Percentiles rank a stretch among this genome's conserved stretches.
Conservation (phyloP, 2,113 vertebrate genomes). For the Ptyas mucosa region DNA sequence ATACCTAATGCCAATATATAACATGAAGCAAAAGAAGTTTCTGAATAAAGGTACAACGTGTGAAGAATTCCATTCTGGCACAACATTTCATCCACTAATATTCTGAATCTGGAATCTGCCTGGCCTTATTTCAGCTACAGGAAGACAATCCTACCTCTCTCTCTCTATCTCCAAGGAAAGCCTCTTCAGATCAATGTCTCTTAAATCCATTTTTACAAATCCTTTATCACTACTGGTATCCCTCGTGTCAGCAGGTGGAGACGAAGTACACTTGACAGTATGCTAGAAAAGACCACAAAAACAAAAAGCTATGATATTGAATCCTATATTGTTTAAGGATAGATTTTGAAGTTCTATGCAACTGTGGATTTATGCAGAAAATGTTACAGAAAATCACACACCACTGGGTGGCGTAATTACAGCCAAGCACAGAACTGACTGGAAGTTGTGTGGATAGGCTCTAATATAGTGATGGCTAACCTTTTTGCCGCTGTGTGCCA, state of each 20-base stretch:
- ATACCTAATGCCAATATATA: neutral
- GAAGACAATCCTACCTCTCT: slow-evolving; percentile 73
- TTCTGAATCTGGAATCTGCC: neutral
- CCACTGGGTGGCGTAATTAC: neutral
- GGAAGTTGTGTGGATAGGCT: neutral
- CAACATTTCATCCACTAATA: neutral
- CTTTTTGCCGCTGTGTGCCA: no score
- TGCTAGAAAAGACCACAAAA: slow-evolving; percentile 47
- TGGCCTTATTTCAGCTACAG: neutral
- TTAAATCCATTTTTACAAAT: slow-evolving; percentile 77
- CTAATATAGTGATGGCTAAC: neutral
- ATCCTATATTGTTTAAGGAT: neutral
- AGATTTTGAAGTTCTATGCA: neutral
- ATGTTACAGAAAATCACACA: neutral
- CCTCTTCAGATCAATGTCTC: slow-evolving; percentile 88
- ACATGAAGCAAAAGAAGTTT: neutral
- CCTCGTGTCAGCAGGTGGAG: slow-evolving; percentile 62
- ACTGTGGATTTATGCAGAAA: neutral
- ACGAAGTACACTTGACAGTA: slow-evolving; percentile 46
- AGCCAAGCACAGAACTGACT: neutral
- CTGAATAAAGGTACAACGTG: neutral
- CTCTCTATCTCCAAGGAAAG: slow-evolving; percentile 90
- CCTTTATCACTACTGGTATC: slow-evolving; percentile 71
- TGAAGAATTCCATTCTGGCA: neutral
- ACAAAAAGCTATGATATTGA: neutral